Base-by-base conservation (phyloP, 1,140 invertebrate species). In the Euura lappo region DNA sequence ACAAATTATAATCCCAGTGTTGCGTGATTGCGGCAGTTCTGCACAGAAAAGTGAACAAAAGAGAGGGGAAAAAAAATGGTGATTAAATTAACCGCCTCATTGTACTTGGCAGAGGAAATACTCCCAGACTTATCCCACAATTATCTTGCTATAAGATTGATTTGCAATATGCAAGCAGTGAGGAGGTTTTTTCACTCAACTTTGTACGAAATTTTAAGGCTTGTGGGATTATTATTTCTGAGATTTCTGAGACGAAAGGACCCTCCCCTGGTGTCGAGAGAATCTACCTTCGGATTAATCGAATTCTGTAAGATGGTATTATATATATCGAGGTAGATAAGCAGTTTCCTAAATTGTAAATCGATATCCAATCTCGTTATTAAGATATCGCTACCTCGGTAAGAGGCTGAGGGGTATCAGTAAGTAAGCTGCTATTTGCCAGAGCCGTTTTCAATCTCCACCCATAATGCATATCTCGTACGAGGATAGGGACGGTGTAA, bases 281-380 rank as follows among this genome's bases (percentile, higher is more conserved):
- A 60, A 60, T n/a, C 51, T 60, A n/a, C 51, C 51, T 60, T 60
- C 13, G 51, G 51, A 60, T 60, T 60, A 60, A 60, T 60, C 51
- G 51, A 60, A 60, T 60, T 60, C 51, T 28, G 3, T 60, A 8
- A n/a, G 28, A 28, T 28, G 28, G 28, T 28, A 28, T 28, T 28
- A 28, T 28, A 28, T 28, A 60, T n/a, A 11, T 60, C 51, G 51
- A 11, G 28, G 28, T 28, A 60, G 51, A 60, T 60, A 60, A 60
- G 51, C 51, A 60, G 51, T 60, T 60, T 60, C 51, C 51, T 6
- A 60, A 60, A 60, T 60, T 60, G 51, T 60, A 60, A 60, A 60
- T 60, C 51, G 51, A 60, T 60, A 60, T 60, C 51, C 51, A 60
- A 60, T 60, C 51, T 60, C 51, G 51, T 60, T 60, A 60, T 60